These are phyloP conservation scores for Drosophila funebris DNA, from an alignment of 1,140 invertebrate species.

Conservation along the genomic window DNA sequence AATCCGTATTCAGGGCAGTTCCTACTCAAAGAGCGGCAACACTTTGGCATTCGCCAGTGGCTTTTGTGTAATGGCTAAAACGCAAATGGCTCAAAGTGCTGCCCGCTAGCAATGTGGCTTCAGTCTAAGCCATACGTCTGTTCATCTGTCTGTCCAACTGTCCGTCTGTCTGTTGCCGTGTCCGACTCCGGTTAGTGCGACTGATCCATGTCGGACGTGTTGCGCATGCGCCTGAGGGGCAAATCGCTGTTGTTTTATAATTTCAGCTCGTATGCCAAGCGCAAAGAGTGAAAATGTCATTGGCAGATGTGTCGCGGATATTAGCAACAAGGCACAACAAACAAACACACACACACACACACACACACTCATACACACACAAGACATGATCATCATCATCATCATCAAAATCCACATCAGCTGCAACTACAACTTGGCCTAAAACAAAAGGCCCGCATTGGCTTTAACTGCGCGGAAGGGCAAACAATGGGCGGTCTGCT, in stretches of 20 bases:
- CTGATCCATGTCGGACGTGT: constrained; percentile 76
- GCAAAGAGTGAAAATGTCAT: constrained; percentile 78
- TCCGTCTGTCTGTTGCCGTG: background rate
- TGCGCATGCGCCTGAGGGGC: constrained; percentile 73
- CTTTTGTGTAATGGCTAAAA: constrained; percentile 78
- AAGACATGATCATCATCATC: background rate
- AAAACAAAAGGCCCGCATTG: constrained; percentile 39
- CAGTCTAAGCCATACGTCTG: background rate
- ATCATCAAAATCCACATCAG: background rate
- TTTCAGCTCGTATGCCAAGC: constrained; percentile 62
- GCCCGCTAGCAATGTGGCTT: background rate
- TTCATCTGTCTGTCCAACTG: background rate
- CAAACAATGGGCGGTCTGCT: constrained; percentile 18
- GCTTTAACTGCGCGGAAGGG: background rate
- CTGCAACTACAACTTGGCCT: constrained; percentile 8
- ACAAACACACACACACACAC: constrained; percentile 2
- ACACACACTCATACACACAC: constrained; percentile 6
- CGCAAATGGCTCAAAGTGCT: constrained; percentile 70
- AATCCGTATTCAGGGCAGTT: constrained; percentile 80
- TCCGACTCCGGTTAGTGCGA: constrained; percentile 25
- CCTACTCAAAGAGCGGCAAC: constrained; percentile 62
- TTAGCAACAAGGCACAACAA: constrained; percentile 46
- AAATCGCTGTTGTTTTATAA: constrained; percentile 59
- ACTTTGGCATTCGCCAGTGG: constrained; percentile 75
- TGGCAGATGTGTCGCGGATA: constrained; percentile 77